A percentile compares a stretch with the other conserved stretches of the same genome.
Conservation (phyloP, 2,113 vertebrate species). For the Motacilla tschutschensis region DNA sequence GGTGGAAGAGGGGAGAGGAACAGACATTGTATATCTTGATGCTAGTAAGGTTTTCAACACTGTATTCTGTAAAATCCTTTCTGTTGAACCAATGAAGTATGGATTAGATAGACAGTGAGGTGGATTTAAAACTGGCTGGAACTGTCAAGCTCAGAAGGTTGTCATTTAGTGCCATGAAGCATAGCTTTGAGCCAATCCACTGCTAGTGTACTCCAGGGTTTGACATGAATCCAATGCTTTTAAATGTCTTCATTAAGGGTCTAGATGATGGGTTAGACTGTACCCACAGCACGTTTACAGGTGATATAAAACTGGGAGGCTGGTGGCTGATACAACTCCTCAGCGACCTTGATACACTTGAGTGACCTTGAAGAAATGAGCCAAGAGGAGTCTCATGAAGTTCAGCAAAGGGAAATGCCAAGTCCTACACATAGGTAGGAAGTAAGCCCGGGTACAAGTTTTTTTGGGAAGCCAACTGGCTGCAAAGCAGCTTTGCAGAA, state of each 20-base stretch:
- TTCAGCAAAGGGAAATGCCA: background rate
- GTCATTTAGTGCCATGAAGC: background rate
- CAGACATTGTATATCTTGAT: background rate
- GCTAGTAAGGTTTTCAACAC: background rate
- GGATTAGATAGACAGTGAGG: background rate
- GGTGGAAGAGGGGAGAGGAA: background rate
- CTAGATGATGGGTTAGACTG: background rate
- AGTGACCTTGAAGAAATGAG: background rate
- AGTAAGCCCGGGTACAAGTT: background rate
- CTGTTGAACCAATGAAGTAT: background rate
- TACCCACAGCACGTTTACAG: background rate
- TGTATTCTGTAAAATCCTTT: background rate
- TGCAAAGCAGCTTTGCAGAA: background rate
- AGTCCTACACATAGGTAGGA: background rate
- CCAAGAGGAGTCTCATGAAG: background rate
- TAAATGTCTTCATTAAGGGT: background rate
- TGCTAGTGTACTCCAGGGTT: background rate
- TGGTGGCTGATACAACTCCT: background rate
- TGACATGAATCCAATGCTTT: background rate
- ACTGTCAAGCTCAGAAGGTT: background rate
- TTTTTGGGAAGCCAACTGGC: background rate
- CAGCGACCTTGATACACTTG: background rate
- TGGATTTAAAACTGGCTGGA: background rate
- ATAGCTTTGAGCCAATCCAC: background rate
- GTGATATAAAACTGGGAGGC: background rate